Percentiles rank a stretch among this genome's conserved stretches.
phyloP scores from a whole-genome alignment of 2,888 invertebrate genomes.

The Osmoderma eremita region DNA sequence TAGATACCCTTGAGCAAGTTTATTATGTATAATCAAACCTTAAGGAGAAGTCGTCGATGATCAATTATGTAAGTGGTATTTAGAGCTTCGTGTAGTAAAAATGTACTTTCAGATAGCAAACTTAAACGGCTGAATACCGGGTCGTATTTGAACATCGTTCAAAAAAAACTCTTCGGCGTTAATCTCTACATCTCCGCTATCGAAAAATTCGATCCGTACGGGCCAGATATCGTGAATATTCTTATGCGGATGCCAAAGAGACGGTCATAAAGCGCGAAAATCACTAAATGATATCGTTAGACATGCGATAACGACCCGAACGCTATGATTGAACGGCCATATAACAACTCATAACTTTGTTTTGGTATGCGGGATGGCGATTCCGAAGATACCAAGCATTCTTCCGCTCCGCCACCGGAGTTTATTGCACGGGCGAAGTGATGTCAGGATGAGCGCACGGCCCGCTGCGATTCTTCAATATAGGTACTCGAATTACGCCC shows the following conservation, averaged over 20 bases:
- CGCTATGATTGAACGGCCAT: conserved; percentile 59
- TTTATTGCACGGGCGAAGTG: conserved; percentile 54
- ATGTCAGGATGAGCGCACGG: too few relatives aligned
- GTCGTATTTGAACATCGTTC: too few relatives aligned
- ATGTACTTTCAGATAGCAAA: too few relatives aligned
- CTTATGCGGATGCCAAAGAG: conserved; percentile 33
- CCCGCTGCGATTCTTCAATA: conserved; percentile 49
- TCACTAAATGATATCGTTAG: conserved; percentile 60
- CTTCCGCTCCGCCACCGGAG: conserved; percentile 52
- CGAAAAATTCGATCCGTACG: conserved; percentile 5
- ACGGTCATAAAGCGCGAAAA: conserved; percentile 51
- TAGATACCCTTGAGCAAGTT: too few relatives aligned
- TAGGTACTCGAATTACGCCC: conserved; percentile 26
- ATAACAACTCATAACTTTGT: conserved; percentile 63
- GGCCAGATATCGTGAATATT: conserved; percentile 27
- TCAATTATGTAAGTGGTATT: too few relatives aligned
- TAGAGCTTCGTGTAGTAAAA: too few relatives aligned
- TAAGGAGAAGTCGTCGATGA: too few relatives aligned
- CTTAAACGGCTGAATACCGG: too few relatives aligned
- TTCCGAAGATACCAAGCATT: conserved; percentile 59
- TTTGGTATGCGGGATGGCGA: conserved; percentile 61
- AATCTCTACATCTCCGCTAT: too few relatives aligned
- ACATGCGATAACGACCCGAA: conserved; percentile 55
- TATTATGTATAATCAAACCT: too few relatives aligned
- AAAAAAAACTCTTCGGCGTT: too few relatives aligned